Evolutionary conservation across 2,797 vertebrate genomes (phyloP).

Genomic region (Pempheris klunzingeri): DNA sequence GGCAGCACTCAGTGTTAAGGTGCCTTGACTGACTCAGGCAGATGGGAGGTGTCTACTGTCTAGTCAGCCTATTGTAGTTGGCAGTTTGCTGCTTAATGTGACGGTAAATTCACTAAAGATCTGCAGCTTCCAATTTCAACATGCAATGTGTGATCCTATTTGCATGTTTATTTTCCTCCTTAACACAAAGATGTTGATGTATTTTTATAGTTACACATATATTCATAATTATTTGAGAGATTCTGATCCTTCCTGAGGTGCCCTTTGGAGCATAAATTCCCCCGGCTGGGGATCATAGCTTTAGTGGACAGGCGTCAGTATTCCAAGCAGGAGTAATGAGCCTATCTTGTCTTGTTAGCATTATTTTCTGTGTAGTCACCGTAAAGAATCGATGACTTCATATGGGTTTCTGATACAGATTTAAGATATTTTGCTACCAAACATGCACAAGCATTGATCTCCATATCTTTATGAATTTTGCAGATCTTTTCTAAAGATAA

Average conservation of each 20-base stretch:
- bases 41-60: not conserved
- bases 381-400: not conserved
- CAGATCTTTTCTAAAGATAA: conserved; percentile 45
- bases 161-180: not conserved
- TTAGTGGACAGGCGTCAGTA: conserved; percentile 1
- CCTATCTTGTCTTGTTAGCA: not conserved
- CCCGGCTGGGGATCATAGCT: not conserved
- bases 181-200: not conserved
- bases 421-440: conserved; percentile 2
- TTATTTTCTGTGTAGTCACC: not conserved
- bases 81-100: not conserved
- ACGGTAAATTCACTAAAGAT: not conserved
- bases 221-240: not conserved
- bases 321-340: not conserved
- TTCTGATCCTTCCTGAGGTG: not conserved
- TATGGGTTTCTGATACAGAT: not conserved
- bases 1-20: not conserved
- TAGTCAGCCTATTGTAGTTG: not conserved
- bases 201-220: too few relatives aligned
- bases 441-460: conserved; percentile 12
- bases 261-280: not conserved
- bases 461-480: conserved; percentile 15
- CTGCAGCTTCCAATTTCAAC: not conserved
- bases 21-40: not conserved
- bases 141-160: not conserved